Conservation (phyloP, 2,888 invertebrate species). For the Cephus pygmeus region DNA sequence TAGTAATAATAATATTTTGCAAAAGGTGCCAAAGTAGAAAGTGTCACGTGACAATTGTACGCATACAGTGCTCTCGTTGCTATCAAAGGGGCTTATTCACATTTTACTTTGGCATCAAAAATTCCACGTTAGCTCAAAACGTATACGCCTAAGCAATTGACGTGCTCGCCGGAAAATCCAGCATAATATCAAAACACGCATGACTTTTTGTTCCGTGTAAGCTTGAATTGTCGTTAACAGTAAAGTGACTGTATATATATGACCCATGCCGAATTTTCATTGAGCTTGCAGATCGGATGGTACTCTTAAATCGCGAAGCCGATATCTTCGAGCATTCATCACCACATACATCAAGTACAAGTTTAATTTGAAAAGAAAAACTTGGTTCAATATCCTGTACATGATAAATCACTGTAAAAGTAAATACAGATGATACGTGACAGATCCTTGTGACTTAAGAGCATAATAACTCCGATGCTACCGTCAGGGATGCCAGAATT, state of each 20-base stretch:
- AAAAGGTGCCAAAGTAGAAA: neutral
- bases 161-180: neutral
- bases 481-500: neutral
- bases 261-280: neutral
- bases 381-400: neutral
- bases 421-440: neutral
- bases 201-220: neutral
- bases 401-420: neutral
- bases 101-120: conserved; percentile 43
- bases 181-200: neutral
- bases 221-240: neutral
- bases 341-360: neutral
- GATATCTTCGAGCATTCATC: neutral
- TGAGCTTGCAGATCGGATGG: neutral
- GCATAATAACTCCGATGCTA: neutral
- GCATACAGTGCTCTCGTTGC: neutral
- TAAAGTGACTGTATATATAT: neutral
- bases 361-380: neutral
- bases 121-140: conserved; percentile 22
- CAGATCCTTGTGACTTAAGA: neutral
- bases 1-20: conserved; percentile 11
- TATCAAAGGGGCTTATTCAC: conserved; percentile 21
- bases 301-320: neutral
- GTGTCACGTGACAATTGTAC: neutral
- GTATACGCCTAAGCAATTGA: conserved; percentile 15